These are phyloP conservation scores for Ictalurus furcatus DNA, from an alignment of 2,113 vertebrate species.

Conservation along the genomic window DNA sequence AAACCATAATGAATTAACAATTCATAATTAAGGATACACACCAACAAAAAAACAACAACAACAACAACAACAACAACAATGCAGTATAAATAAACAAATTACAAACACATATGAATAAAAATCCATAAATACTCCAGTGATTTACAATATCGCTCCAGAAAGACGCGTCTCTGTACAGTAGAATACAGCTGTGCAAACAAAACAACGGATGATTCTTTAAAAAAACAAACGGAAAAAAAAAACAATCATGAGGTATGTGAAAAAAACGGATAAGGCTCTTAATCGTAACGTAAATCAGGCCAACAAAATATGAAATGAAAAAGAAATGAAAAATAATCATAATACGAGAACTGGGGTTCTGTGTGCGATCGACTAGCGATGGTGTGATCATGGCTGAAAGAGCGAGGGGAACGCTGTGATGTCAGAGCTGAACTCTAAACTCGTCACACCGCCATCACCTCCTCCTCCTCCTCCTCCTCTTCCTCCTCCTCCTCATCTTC, in stretches of 20 bases:
- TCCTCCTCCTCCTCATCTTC: neutral
- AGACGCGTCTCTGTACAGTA: constrained; percentile 76
- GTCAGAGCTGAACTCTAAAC: constrained; percentile 59
- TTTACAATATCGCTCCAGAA: constrained; percentile 71
- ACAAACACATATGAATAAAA: constrained; percentile 62
- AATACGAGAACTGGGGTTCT: constrained; percentile 63
- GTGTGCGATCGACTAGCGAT: constrained; percentile 72
- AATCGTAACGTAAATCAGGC: constrained; percentile 79
- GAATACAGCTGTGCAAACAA: constrained; percentile 77
- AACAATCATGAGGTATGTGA: constrained; percentile 89
- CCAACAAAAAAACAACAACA: constrained; percentile 40
- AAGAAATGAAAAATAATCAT: constrained; percentile 61
- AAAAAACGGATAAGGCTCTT: constrained; percentile 91
- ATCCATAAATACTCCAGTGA: constrained; percentile 65
- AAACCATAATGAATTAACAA: constrained; percentile 63
- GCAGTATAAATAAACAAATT: constrained; percentile 72
- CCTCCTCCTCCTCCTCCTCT: constrained; percentile 17
- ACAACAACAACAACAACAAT: constrained; percentile 50
- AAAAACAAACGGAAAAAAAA: constrained; percentile 54
- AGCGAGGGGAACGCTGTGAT: constrained; percentile 68
- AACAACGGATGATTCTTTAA: constrained; percentile 59
- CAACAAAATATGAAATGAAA: constrained; percentile 59
- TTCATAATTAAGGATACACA: constrained; percentile 73
- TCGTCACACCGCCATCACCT: constrained; percentile 50
- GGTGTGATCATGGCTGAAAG: constrained; percentile 78